A percentile compares a stretch with the other conserved stretches of the same genome.
Conservation (phyloP, 2,888 invertebrate species). For the Odontomyia ornata region DNA sequence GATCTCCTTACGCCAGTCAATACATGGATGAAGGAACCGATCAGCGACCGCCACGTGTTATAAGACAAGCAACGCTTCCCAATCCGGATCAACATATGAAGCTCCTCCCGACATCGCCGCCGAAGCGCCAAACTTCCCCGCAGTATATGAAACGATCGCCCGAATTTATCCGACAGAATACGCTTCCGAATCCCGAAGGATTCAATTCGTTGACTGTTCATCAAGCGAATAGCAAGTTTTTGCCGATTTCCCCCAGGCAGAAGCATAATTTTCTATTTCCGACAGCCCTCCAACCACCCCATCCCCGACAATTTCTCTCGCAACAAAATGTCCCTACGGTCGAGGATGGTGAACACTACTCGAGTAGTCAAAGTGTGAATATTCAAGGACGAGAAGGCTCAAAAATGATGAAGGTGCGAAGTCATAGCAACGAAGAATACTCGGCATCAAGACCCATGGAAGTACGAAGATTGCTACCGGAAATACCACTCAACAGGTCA, state of each 20-base stretch:
- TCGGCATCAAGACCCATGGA: slow-evolving; percentile 59
- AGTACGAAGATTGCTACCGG: slow-evolving; percentile 59
- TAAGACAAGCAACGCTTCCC: slow-evolving; percentile 62
- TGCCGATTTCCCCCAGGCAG: slow-evolving; percentile 62
- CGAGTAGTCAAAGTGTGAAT: slow-evolving; percentile 62
- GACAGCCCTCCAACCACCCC: slow-evolving; percentile 55
- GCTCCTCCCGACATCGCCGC: slow-evolving; percentile 62
- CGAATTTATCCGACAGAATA: slow-evolving; percentile 62
- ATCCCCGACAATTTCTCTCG: slow-evolving; percentile 61
- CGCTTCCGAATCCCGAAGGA: slow-evolving; percentile 61
- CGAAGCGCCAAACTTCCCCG: slow-evolving; percentile 62
- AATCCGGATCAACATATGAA: slow-evolving; percentile 63
- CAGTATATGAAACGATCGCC: slow-evolving; percentile 60
- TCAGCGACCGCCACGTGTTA: slow-evolving; percentile 56
- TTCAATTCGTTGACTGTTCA: slow-evolving; percentile 61
- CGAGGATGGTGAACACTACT: slow-evolving; percentile 59
- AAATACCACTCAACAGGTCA: slow-evolving; percentile 59
- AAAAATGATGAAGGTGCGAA: slow-evolving; percentile 64
- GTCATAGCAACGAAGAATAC: slow-evolving; percentile 64
- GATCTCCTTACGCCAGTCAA: slow-evolving; percentile 52
- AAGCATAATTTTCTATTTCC: slow-evolving; percentile 63
- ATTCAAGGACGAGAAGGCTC: slow-evolving; percentile 60
- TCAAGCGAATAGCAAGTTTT: slow-evolving; percentile 57
- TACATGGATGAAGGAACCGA: slow-evolving; percentile 51
- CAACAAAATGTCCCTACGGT: slow-evolving; percentile 63